Conservation (phyloP, 2,113 vertebrate species). For the Perognathus longimembris region DNA sequence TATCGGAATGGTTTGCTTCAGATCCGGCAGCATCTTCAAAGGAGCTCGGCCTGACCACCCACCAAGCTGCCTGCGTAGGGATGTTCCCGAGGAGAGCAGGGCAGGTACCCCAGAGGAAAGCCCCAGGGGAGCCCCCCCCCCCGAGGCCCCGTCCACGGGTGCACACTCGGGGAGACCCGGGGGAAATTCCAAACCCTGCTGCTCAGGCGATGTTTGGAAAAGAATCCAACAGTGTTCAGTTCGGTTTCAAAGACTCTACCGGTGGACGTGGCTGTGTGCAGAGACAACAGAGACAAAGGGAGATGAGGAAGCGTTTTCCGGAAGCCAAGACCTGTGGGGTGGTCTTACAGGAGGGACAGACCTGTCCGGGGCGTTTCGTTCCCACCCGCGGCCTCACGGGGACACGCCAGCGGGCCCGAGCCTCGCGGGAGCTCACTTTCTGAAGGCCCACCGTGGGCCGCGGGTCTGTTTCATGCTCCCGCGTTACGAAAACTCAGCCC, state of each 20-base stretch:
- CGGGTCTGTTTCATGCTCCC: not conserved
- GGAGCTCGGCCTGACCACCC: not conserved
- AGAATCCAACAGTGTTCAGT: not conserved
- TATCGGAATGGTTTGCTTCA: slow-evolving; percentile 24
- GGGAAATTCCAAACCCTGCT: not conserved
- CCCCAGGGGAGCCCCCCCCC: not conserved
- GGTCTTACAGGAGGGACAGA: accelerated
- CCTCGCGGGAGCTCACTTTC: accelerated
- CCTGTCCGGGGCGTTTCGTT: accelerated
- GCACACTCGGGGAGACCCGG: too few relatives aligned
- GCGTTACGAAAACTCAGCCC: not conserved
- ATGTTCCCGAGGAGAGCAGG: too few relatives aligned
- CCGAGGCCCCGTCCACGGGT: too few relatives aligned
- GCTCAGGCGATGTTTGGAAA: not conserved
- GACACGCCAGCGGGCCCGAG: accelerated
- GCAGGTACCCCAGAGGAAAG: accelerated
- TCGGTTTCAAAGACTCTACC: not conserved
- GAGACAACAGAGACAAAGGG: not conserved
- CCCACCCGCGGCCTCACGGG: accelerated
- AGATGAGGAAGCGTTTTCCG: not conserved
- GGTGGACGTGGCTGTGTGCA: not conserved
- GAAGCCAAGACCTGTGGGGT: not conserved
- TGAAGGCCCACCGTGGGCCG: accelerated
- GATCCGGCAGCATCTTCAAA: not conserved
- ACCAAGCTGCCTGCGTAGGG: too few relatives aligned